Evolutionary conservation across 1,140 invertebrate species (phyloP), one percentile per base, ranked within the genome.

Genomic region (Pogonomyrmex barbatus): DNA sequence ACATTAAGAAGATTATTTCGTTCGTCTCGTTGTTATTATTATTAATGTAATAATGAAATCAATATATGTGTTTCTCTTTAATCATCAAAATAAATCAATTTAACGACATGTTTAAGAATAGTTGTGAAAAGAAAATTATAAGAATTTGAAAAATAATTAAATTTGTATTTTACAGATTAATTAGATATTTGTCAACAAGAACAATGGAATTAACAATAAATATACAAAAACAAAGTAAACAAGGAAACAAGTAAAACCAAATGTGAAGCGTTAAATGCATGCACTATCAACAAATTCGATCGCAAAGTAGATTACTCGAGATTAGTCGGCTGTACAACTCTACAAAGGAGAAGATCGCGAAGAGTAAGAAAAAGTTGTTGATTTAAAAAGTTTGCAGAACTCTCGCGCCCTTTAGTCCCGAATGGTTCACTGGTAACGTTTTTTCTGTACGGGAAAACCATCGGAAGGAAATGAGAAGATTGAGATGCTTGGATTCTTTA

Each of bases 331-430:
- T 47, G 24, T 70, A 81, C 63, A 50, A 50, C 71, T 68, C 8
- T 84, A 62, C 36, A 17, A 60, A 47, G 52, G 78, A 85, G 47
- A 76, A 36, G 33, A 6, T 56, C 65, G 42, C 47, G 50, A 52
- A 47, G 42, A 83, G 63, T 33, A 33, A 77, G 33, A 79, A 86
- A 47, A 86, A 79, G 50, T 62, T 87, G 86, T 89, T 88, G 88
- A 93, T 93, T 91, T 85, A 81, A 92, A 92, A 93, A 93, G 90
- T 93, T 92, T 90, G 79, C 83, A 79, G 36, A 91, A 83, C 86
- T 92, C 86, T 88, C 67, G 33, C 77, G 52, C 54, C 24, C 36
- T 70, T 60, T n/a, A 39, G 58, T 36, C 54, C 45, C 56, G 50
- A 1, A n/a, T 24, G 54, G 52, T 24, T 52, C 67, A 67, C 30